phyloP scores from a whole-genome alignment of 2,113 vertebrate genomes.

The Piprites chloris region DNA sequence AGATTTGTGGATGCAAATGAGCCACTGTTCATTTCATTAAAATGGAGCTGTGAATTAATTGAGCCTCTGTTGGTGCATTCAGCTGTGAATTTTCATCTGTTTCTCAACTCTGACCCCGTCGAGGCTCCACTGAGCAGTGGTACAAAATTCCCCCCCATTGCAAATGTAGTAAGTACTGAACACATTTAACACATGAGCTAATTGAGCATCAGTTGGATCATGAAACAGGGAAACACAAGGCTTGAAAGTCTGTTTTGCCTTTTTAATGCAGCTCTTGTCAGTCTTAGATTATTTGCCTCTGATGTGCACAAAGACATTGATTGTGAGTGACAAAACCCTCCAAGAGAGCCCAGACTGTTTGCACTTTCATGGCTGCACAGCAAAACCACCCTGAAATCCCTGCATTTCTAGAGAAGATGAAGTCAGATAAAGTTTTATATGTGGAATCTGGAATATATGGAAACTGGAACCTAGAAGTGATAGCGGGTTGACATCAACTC shows the following conservation, averaged over 20 bases:
- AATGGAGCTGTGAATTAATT: slow-evolving; percentile 55
- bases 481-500: neutral
- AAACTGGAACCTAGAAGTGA: neutral
- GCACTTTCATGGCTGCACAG: neutral
- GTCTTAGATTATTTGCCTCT: neutral
- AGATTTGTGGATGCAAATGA: slow-evolving; percentile 36
- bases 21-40: slow-evolving; percentile 56
- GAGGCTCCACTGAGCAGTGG: slow-evolving; percentile 38
- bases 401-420: neutral
- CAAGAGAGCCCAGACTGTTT: neutral
- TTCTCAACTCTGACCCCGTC: slow-evolving; percentile 56
- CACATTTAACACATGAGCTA: slow-evolving; percentile 49
- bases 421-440: neutral
- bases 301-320: neutral
- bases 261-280: neutral
- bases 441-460: neutral
- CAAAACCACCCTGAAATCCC: neutral
- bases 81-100: slow-evolving; percentile 55
- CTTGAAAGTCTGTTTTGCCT: neutral
- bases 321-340: neutral
- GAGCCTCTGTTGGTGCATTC: slow-evolving; percentile 39
- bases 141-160: neutral
- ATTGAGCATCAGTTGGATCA: slow-evolving; percentile 51
- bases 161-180: neutral
- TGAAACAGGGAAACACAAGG: neutral